Evolutionary conservation across 1,140 invertebrate genomes (phyloP), one percentile per base, ranked within the genome.

Genomic region (Agrilus planipennis): DNA sequence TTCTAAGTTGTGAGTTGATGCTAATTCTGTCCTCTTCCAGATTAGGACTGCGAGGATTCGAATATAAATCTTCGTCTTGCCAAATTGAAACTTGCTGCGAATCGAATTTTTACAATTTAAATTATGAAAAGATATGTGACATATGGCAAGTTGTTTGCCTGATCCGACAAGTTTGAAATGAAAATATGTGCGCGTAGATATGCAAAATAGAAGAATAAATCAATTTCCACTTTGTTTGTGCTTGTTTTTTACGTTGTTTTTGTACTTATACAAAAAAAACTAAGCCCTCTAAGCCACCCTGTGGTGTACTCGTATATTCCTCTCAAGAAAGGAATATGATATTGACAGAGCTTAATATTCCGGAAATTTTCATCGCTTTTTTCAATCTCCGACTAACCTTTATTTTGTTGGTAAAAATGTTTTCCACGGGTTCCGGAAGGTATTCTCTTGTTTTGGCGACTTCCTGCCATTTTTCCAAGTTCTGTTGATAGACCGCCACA

Each of bases 391-490:
- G 6, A 46, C 65, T 69, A 62, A 79, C 76, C 63, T 77, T 73
- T 55, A 84, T 73, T 62, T 75, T 75, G 50, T 73, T 81, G 36
- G 80, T 76, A 65, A 85, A 83, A 70, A 84, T 81, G 49, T 77
- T 78, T 54, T 86, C 81, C 10, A 87, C 79, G 39, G 78, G 73
- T 51, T 84, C 80, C 9, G 84, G 85, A 28, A 90, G 70, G 55
- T 76, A 79, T 65, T 92, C 88, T 50, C 88, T 69, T 25, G 84
- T 86, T 52, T 81, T 76, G 14, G 86, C 85, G 22, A 89, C 77
- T 60, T 89, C 85, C 49, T 82, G 77, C 88, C 87, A 91, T 61
- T 86, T 81, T 54, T 90, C 84, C 36, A 90, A 69, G 50, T 84
- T 82, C 47, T 76, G 75, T 63, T 84, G 80, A 58, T 88, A 79